Evolutionary conservation across 2,888 invertebrate genomes (phyloP), one percentile per base, ranked within the genome.

Genomic region (Anorthoa munda): DNA sequence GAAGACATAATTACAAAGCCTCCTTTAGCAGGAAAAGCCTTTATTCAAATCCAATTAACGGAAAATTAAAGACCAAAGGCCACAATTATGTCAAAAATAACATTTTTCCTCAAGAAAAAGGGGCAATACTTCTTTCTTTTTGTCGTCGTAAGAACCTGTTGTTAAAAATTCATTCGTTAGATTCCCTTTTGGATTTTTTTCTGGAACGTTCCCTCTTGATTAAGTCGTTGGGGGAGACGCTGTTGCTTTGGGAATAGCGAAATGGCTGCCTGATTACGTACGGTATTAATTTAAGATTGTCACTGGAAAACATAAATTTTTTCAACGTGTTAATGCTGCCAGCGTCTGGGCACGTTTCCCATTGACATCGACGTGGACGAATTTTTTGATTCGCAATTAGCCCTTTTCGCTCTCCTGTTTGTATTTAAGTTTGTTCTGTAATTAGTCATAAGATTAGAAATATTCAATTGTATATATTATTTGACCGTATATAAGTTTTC

Each of bases 11-110:
- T 67, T 23, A 53, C n/a, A 60, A 15, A 46, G 11, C 17, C n/a
- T 21, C 21, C 51, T 51, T 17, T 23, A 53, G 23, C 17, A n/a
- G 21, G 21, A 55, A 66, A 66, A 58, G 7, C 23, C 5, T 55
- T 75, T 31, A 79, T 81, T 81, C 26, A 66, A 69, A 81, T 76
- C 26, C 61, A 79, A 69, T 81, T 79, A 69, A 51, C n/a, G 18
- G 31, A 63, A 81, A 81, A 79, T 81, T 67, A 61, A 51, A 79
- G 74, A 50, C 21, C 26, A 61, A 53, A 66, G 45, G 81, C 26
- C 46, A 51, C 64, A 67, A 76, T 56, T 75, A 66, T 55, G n/a
- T 26, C 4, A 66, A 69, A 75, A 58, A 63, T 58, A 58, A 48
- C 13, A 65, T 18, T 51, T 51, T 76, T 46, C 21, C 39, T 66